Evolutionary conservation across 2,888 invertebrate genomes (phyloP).

Genomic region (Cantharis rufa): DNA sequence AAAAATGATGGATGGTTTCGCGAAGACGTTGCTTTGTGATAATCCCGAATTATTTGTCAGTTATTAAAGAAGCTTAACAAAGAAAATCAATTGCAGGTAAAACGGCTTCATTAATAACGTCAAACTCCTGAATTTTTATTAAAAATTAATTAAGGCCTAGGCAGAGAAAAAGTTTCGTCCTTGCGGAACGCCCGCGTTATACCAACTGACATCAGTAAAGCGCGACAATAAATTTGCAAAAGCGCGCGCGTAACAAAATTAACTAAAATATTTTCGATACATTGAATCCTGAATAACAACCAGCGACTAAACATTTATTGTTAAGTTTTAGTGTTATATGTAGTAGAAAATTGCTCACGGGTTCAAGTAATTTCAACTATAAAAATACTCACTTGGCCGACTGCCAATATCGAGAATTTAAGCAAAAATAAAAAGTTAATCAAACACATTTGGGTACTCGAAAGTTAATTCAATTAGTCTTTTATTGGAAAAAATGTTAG

Average conservation of each 20-base stretch:
- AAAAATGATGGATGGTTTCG: background rate
- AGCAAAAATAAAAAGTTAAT: background rate
- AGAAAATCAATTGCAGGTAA: background rate
- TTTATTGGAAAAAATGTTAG: background rate
- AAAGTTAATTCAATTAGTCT: background rate
- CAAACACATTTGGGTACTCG: background rate
- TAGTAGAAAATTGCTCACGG: background rate
- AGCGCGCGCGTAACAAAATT: background rate
- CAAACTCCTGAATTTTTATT: background rate
- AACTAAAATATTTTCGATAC: background rate
- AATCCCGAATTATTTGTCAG: background rate
- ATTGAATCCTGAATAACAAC: background rate
- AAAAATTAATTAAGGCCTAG: background rate
- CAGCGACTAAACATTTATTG: background rate
- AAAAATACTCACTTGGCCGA: background rate
- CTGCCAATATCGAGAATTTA: background rate
- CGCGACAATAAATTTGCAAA: background rate
- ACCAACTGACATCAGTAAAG: background rate
- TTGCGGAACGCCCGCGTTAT: background rate
- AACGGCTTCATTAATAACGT: background rate
- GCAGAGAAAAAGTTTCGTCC: background rate
- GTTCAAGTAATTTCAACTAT: conserved; percentile 3
- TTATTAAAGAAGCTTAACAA: background rate
- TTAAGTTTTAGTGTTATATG: background rate
- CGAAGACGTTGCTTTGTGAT: background rate